Conservation (phyloP, 2,797 vertebrate genomes). For the Fringilla coelebs region DNA sequence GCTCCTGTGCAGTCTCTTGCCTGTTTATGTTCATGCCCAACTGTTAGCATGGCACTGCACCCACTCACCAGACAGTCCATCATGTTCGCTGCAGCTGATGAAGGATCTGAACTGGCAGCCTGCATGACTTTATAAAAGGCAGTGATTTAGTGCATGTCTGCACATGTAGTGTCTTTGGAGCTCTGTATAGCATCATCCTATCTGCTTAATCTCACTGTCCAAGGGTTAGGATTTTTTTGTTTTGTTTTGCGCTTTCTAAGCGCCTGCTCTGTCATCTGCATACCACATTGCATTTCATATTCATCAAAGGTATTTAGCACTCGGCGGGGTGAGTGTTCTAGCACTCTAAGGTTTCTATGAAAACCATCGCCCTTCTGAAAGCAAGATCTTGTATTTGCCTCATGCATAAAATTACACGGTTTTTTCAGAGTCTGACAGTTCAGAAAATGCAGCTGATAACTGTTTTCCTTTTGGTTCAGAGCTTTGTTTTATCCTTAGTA, state of each 20-base stretch:
- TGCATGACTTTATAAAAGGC: slow-evolving; percentile 30
- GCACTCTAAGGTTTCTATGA: slow-evolving; percentile 36
- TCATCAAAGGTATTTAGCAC: slow-evolving; percentile 12
- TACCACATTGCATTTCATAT: slow-evolving; percentile 39
- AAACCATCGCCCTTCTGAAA: not conserved
- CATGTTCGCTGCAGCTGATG: not conserved
- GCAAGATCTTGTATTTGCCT: not conserved
- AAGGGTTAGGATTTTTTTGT: slow-evolving; percentile 6
- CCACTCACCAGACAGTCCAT: not conserved
- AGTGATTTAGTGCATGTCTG: slow-evolving; percentile 32
- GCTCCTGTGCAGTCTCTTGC: not conserved
- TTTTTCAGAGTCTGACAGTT: not conserved
- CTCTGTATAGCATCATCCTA: slow-evolving; percentile 44
- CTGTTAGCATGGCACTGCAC: slow-evolving; percentile 5
- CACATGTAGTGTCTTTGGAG: slow-evolving; percentile 2
- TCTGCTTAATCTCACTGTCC: slow-evolving; percentile 57
- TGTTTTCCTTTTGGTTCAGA: not conserved
- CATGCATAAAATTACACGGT: not conserved
- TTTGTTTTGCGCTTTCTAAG: slow-evolving; percentile 43
- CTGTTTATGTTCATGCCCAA: not conserved
- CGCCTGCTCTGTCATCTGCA: slow-evolving; percentile 21
- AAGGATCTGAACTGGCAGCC: slow-evolving; percentile 34
- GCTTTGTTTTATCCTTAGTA: not conserved
- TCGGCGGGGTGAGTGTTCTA: not conserved
- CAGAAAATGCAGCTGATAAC: not conserved